phyloP scores from a whole-genome alignment of 2,113 vertebrate genomes.

The Phyllostomus discolor region DNA sequence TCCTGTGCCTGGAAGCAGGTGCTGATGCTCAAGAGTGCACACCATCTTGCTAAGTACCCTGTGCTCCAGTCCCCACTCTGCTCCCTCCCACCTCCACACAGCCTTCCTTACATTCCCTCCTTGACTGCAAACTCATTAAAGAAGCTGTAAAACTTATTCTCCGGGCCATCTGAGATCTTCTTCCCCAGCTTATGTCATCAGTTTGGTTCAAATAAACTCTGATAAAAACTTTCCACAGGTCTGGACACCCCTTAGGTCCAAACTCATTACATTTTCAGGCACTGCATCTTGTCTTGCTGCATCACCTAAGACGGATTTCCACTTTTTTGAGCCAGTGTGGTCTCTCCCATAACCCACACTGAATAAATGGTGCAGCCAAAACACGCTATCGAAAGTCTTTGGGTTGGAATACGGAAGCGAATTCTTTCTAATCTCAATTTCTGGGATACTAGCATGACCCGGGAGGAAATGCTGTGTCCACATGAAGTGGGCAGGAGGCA shows the following conservation, averaged over 20 bases:
- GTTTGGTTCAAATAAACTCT: neutral
- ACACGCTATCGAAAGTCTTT: neutral
- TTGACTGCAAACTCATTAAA: neutral
- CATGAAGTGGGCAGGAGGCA: neutral
- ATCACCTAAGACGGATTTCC: neutral
- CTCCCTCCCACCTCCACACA: neutral
- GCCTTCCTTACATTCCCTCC: neutral
- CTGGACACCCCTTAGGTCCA: neutral
- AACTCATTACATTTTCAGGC: neutral
- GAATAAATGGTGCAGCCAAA: neutral
- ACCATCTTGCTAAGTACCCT: no score
- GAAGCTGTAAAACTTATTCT: neutral
- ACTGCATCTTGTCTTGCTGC: neutral
- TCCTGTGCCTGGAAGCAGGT: neutral
- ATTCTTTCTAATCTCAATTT: neutral
- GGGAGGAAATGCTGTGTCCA: neutral
- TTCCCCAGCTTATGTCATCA: neutral
- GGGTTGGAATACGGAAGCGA: neutral
- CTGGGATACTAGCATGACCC: neutral
- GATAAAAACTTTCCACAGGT: neutral
- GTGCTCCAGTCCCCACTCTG: neutral
- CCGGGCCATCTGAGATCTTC: neutral
- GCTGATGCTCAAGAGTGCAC: neutral
- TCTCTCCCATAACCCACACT: neutral
- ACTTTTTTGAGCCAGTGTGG: neutral